Evolutionary conservation across 2,797 vertebrate species (phyloP).

Genomic region (Hydrophis major): DNA sequence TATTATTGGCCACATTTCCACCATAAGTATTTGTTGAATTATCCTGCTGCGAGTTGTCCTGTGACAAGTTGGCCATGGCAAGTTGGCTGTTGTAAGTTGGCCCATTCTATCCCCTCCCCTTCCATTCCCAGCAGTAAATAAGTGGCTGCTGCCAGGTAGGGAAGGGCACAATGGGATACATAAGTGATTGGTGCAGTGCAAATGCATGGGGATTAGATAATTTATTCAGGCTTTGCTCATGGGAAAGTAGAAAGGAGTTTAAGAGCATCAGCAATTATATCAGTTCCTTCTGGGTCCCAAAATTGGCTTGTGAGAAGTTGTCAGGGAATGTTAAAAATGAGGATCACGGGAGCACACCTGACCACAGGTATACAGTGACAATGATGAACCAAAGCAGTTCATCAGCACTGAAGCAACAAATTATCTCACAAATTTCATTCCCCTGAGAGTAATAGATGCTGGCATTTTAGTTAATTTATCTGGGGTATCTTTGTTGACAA

Average conservation of each 20-base stretch:
- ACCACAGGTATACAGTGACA: background rate
- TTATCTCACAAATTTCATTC: background rate
- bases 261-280: background rate
- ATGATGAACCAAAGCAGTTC: background rate
- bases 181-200: background rate
- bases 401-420: background rate
- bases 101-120: background rate
- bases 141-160: background rate
- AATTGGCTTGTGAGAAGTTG: background rate
- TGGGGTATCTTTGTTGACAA: background rate
- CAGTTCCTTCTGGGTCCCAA: background rate
- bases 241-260: background rate
- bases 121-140: background rate
- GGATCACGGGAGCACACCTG: background rate
- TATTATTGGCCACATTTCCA: background rate
- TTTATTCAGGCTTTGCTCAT: background rate
- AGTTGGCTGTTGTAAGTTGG: background rate
- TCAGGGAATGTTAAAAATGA: background rate
- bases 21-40: background rate
- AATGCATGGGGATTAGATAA: background rate
- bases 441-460: background rate
- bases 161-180: background rate
- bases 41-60: background rate
- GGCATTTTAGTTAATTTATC: background rate
- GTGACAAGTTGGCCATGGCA: background rate